Evolutionary conservation across 2,888 invertebrate genomes (phyloP).

Genomic region (Coelopa pilipes): DNA sequence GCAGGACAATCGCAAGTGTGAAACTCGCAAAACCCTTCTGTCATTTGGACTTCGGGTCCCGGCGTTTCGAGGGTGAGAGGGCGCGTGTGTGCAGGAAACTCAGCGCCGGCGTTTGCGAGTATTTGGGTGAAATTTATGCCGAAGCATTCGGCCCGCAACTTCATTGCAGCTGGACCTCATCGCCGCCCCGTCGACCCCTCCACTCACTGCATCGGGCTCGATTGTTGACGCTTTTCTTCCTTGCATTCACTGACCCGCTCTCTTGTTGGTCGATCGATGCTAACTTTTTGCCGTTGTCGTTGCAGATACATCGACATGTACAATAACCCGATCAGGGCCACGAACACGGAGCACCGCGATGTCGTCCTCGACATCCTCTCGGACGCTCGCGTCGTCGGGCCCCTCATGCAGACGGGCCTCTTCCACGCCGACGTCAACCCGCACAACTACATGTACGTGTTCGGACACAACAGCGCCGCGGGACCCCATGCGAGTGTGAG

Average conservation of each 20-base stretch:
- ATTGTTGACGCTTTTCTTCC: no score
- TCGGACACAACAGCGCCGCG: conserved; percentile 84
- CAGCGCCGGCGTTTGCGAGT: no score
- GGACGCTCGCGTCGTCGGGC: conserved; percentile 87
- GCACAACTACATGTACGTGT: conserved; percentile 88
- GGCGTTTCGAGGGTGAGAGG: no score
- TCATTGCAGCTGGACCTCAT: no score
- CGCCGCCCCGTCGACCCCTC: no score
- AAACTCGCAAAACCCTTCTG: neutral
- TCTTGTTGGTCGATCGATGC: neutral
- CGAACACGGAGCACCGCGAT: conserved; percentile 75
- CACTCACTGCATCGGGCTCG: no score
- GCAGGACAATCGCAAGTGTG: no score
- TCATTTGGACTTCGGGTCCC: neutral
- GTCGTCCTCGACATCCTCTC: conserved; percentile 87
- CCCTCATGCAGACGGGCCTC: conserved; percentile 79
- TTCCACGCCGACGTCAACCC: conserved; percentile 80
- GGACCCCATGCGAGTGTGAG: conserved; percentile 82
- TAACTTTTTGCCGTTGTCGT: neutral
- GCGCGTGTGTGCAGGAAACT: no score
- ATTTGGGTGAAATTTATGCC: no score
- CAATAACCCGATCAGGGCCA: conserved; percentile 70
- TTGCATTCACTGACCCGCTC: no score
- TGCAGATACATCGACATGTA: conserved; percentile 71
- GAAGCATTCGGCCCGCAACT: no score